Conservation (phyloP, 2,113 vertebrate species). For the Archilochus colubris region DNA sequence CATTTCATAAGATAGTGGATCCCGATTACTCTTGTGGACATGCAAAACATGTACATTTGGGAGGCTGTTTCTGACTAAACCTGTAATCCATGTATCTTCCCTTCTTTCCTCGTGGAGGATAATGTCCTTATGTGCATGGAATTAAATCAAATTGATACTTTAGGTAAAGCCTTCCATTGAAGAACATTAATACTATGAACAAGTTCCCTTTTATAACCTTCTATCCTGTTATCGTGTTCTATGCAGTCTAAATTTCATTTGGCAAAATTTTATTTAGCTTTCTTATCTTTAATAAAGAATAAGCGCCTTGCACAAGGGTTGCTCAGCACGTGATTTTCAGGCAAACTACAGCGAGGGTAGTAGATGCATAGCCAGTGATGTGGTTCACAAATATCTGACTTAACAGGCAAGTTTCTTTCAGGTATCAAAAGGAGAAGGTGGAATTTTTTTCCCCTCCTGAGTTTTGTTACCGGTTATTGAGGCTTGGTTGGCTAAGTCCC, state of each 20-base stretch:
- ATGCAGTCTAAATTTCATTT: background rate
- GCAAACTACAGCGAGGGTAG: background rate
- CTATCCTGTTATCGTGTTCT: background rate
- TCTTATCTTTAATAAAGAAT: background rate
- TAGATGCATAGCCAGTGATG: background rate
- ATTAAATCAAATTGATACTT: background rate
- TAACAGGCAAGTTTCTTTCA: background rate
- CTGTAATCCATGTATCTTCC: background rate
- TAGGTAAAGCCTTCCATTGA: background rate
- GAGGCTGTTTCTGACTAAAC: background rate
- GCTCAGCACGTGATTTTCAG: background rate
- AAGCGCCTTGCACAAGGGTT: background rate
- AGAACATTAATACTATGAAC: background rate
- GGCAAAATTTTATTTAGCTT: background rate
- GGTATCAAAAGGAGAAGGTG: background rate
- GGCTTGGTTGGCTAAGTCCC: background rate
- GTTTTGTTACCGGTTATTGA: background rate
- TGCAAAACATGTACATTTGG: background rate
- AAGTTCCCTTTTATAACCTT: background rate
- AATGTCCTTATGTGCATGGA: background rate
- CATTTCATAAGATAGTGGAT: background rate
- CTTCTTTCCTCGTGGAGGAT: background rate
- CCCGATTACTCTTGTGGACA: background rate
- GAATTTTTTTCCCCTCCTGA: rapidly evolving
- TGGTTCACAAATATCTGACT: background rate